These are phyloP conservation scores for Xestobium rufovillosum DNA, from an alignment of 2,888 invertebrate genomes.

Conservation along the genomic window DNA sequence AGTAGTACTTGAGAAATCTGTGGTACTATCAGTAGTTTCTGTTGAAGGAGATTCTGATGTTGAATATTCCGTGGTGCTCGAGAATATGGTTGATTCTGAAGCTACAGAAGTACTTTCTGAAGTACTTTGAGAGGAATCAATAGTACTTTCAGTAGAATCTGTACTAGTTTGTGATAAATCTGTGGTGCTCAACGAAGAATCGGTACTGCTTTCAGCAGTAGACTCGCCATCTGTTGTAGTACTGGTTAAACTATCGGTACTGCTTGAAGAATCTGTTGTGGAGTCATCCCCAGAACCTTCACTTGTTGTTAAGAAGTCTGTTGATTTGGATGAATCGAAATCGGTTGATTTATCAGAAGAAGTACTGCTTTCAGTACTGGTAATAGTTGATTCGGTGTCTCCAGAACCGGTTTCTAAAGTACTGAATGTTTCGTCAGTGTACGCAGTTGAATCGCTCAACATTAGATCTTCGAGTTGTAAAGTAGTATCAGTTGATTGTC, in stretches of 20 bases:
- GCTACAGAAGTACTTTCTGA: conserved; percentile 15
- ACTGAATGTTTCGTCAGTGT: conserved; percentile 24
- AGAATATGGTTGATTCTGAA: conserved; percentile 19
- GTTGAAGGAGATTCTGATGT: conserved; percentile 11
- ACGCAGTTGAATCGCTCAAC: conserved; percentile 45
- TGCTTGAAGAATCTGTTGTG: conserved; percentile 22
- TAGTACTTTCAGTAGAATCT: conserved; percentile 13
- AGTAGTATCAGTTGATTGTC: conserved; percentile 31
- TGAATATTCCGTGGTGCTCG: conserved; percentile 19
- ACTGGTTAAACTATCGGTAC: conserved; percentile 18
- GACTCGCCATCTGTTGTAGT: conserved; percentile 25
- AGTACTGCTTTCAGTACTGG: conserved; percentile 4
- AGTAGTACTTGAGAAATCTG: conserved; percentile 15
- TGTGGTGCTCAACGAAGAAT: conserved; percentile 8
- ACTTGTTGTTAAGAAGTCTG: conserved; percentile 18
- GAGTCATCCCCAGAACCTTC: conserved; percentile 16
- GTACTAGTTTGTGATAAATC: conserved; percentile 8
- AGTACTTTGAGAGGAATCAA: conserved; percentile 14
- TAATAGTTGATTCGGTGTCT: conserved; percentile 23
- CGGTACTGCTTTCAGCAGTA: conserved; percentile 18
- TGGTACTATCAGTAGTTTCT: conserved; percentile 19
- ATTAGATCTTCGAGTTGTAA: conserved; percentile 45
- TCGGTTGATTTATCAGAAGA: conserved; percentile 14
- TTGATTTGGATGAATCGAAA: conserved; percentile 12
- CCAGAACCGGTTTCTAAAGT: conserved; percentile 32